phyloP scores from a whole-genome alignment of 2,888 invertebrate species.

The Pandemis heparana region DNA sequence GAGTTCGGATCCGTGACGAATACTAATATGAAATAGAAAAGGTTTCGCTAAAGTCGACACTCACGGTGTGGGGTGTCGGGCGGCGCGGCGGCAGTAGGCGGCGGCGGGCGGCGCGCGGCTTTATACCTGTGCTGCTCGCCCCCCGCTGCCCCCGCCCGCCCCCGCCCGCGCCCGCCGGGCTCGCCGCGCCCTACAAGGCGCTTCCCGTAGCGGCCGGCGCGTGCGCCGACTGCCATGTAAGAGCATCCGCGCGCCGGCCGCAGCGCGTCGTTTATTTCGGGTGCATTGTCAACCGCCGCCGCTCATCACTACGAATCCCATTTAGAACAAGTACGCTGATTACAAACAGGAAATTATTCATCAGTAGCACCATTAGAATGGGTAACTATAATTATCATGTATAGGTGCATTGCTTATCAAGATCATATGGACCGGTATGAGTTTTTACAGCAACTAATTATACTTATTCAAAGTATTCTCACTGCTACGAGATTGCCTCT shows the following conservation, averaged over 20 bases:
- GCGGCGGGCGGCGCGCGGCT: slow-evolving; percentile 47
- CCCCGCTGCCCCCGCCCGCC: slow-evolving; percentile 32
- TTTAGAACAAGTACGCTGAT: slow-evolving; percentile 9
- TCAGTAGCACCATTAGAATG: not conserved
- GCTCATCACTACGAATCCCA: not conserved
- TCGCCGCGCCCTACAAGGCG: slow-evolving; percentile 42
- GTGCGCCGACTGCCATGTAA: slow-evolving; percentile 60
- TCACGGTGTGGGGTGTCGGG: slow-evolving; percentile 51
- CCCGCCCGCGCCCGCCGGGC: not conserved
- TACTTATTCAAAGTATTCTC: too few species aligned
- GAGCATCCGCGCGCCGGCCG: slow-evolving; percentile 53
- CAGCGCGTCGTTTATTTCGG: slow-evolving; percentile 33
- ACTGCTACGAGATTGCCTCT: too few species aligned
- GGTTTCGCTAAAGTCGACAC: slow-evolving; percentile 35
- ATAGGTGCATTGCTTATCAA: not conserved
- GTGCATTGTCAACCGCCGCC: slow-evolving; percentile 36
- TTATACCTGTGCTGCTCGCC: slow-evolving; percentile 48
- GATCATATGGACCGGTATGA: not conserved
- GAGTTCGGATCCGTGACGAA: not conserved
- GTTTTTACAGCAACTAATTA: too few species aligned
- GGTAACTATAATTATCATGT: not conserved
- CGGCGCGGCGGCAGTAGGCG: slow-evolving; percentile 51
- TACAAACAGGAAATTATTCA: slow-evolving; percentile 18
- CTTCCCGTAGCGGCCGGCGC: slow-evolving; percentile 35
- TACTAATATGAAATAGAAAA: not conserved